Evolutionary conservation across 2,797 vertebrate genomes (phyloP).

Genomic region (Sebastes umbrosus): DNA sequence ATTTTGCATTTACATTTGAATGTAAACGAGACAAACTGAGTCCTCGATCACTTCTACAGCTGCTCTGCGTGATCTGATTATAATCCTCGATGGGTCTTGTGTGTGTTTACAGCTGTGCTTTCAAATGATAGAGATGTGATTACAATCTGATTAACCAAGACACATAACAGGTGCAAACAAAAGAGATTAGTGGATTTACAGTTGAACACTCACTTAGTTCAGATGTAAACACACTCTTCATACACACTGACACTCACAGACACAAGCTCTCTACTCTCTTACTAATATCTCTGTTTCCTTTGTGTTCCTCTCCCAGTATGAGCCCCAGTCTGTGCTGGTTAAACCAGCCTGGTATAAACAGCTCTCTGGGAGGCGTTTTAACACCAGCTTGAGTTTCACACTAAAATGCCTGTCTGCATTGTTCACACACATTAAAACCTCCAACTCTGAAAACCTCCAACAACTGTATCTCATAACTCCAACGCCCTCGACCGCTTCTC

Average conservation of each 20-base stretch:
- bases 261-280: too few species aligned
- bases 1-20: too few species aligned
- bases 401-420: background rate
- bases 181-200: background rate
- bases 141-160: background rate
- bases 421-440: slow-evolving; percentile 6
- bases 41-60: background rate
- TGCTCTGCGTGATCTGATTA: too few species aligned
- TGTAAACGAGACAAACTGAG: background rate
- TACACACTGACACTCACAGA: too few species aligned
- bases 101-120: background rate
- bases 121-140: background rate
- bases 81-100: background rate
- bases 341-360: slow-evolving; percentile 20
- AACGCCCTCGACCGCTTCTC: background rate
- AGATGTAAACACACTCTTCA: background rate
- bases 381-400: slow-evolving; percentile 14
- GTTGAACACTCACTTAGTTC: background rate
- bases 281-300: too few species aligned
- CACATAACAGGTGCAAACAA: background rate
- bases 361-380: background rate
- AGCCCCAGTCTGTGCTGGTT: background rate
- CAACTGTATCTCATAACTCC: background rate
- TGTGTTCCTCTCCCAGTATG: background rate
- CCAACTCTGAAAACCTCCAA: background rate